Evolutionary conservation across 64 coral and sea anemone genomes (phyloP), one percentile per base, ranked within the genome.

Genomic region (Montipora foliosa): DNA sequence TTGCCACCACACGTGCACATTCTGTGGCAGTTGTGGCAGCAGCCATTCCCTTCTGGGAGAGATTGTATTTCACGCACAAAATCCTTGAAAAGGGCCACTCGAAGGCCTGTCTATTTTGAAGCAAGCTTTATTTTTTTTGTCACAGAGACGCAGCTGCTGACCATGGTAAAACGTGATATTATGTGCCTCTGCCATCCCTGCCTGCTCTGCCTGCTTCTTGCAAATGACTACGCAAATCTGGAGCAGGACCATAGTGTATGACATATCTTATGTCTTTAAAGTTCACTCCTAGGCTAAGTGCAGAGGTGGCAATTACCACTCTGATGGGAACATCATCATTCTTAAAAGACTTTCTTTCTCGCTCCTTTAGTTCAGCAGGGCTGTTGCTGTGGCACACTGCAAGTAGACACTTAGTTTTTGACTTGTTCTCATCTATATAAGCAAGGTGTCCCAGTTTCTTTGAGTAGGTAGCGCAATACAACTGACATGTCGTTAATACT

Each of bases 251-350:
- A 79, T 79, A 79, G 47, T 79, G 77, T 14, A 79, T 79, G 11
- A 79, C 77, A 79, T 79, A 79, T 79, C 77, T 79, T 79, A 79
- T 53, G 77, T 79, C 77, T 53, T 79, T 50, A 15, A 78, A 78
- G 46, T 78, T 78, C 14, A 78, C 45, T 50, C 46, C 76, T 16
- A 78, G 76, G 13, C 76, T 78, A 19, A 78, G 47, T 19, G 76
- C 76, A 78, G 76, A 78, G 3, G 76, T 78, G 8, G 76, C 76
- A 50, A 78, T 47, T 16, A 78, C 76, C 0, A 78, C 45, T 48
- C 76, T 78, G 46, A 78, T 50, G 8, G 76, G 76, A 6, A 6
- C 76, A 16, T 78, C 76, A 50, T 78, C 47, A 78, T 49, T 16
- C 45, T 78, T 78, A 46, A 77, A 46, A 47, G 74, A 77, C 2